Percentiles rank a stretch among this genome's conserved stretches.
Evolutionary conservation across 2,113 vertebrate genomes (phyloP).

Genomic region (Ceyx cyanopectus): DNA sequence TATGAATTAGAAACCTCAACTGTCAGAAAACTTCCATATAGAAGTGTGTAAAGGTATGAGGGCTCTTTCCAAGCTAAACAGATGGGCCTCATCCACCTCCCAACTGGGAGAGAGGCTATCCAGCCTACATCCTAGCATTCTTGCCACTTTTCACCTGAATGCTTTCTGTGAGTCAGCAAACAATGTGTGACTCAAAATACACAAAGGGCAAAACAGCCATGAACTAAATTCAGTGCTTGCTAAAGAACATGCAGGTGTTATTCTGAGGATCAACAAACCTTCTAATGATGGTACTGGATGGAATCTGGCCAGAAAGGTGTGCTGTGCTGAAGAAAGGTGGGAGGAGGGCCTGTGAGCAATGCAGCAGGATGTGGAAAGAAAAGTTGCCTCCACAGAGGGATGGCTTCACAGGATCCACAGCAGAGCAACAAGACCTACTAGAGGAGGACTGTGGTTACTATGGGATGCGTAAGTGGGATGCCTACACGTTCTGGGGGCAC

Average conservation of each 20-base stretch:
- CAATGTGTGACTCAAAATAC: slow-evolving; percentile 27
- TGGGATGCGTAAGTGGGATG: not conserved
- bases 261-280: slow-evolving; percentile 30
- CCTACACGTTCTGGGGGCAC: not conserved
- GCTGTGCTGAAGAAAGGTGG: not conserved
- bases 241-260: not conserved
- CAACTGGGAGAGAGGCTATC: not conserved
- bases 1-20: not conserved
- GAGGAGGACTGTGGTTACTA: not conserved
- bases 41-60: not conserved
- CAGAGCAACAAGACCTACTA: not conserved
- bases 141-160: slow-evolving; percentile 15
- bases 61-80: not conserved
- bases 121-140: not conserved
- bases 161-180: slow-evolving; percentile 45
- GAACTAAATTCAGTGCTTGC: slow-evolving; percentile 21
- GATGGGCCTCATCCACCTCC: not conserved
- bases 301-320: slow-evolving; percentile 32
- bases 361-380: not conserved
- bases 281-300: slow-evolving; percentile 4
- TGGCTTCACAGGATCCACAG: not conserved
- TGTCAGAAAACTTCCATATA: not conserved
- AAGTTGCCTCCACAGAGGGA: not conserved
- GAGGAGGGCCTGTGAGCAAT: not conserved
- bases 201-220: not conserved